Percentiles rank a stretch among this genome's conserved stretches.
Evolutionary conservation across 2,797 vertebrate species (phyloP).

Genomic region (Oreortyx pictus): DNA sequence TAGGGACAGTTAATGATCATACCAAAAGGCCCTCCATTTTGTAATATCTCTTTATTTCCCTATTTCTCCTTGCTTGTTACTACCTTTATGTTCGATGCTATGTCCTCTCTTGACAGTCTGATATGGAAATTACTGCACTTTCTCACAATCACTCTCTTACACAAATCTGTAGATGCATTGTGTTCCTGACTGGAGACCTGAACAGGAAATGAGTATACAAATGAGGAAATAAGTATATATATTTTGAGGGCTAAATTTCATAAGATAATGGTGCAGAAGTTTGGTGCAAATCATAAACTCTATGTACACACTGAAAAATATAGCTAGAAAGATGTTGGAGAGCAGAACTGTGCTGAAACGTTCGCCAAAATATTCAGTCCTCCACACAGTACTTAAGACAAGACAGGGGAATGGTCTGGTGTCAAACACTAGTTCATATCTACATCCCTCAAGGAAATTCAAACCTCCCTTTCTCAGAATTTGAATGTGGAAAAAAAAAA

Average conservation of each 20-base stretch:
- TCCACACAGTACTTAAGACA: accelerated
- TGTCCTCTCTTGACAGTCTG: not conserved
- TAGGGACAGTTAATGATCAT: not conserved
- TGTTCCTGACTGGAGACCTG: not conserved
- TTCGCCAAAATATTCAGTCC: not conserved
- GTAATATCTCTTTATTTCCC: not conserved
- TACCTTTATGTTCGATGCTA: not conserved
- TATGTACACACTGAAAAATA: not conserved
- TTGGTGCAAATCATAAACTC: not conserved
- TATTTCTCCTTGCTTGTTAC: not conserved
- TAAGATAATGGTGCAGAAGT: not conserved
- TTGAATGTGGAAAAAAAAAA: not conserved
- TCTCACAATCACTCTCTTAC: accelerated
- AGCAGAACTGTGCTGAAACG: not conserved
- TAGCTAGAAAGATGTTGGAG: not conserved
- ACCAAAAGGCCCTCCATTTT: not conserved
- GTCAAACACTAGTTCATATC: not conserved
- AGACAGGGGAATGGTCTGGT: not conserved
- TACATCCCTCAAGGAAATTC: not conserved
- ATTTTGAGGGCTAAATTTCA: not conserved
- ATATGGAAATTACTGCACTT: not conserved
- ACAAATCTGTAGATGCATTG: not conserved
- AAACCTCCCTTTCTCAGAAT: not conserved
- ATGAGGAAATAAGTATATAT: not conserved
- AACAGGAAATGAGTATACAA: not conserved